These are phyloP conservation scores for Trinectes maculatus DNA, from an alignment of 2,113 vertebrate species.

Conservation along the genomic window DNA sequence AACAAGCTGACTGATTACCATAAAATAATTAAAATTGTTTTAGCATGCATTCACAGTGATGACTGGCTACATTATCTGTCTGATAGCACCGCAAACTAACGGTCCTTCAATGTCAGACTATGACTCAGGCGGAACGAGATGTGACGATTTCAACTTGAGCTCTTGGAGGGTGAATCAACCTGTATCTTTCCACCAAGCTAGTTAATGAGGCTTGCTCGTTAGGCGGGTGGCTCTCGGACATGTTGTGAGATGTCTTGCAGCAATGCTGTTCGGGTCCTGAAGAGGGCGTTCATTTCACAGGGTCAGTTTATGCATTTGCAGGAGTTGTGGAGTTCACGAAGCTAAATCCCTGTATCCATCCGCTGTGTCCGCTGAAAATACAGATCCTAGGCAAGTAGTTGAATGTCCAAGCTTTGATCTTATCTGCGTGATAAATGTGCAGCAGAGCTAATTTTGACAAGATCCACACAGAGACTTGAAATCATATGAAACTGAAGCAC, in stretches of 20 bases:
- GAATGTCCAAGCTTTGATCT: slow-evolving; percentile 65
- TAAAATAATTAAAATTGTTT: too few species aligned
- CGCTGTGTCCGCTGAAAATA: slow-evolving; percentile 30
- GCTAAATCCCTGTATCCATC: slow-evolving; percentile 39
- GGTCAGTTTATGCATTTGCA: slow-evolving; percentile 34
- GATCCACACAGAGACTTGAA: slow-evolving; percentile 50
- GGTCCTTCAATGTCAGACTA: neutral
- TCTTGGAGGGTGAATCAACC: neutral
- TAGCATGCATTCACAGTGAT: neutral
- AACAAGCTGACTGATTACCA: too few species aligned
- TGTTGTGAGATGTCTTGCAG: slow-evolving; percentile 7
- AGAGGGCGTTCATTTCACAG: slow-evolving; percentile 32
- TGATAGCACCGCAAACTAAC: neutral
- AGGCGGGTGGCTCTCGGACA: neutral
- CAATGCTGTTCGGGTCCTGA: slow-evolving; percentile 11
- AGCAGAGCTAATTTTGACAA: slow-evolving; percentile 49
- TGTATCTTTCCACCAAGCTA: neutral
- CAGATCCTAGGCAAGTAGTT: slow-evolving; percentile 49
- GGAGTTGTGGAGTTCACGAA: slow-evolving; percentile 30
- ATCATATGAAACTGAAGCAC: slow-evolving; percentile 57
- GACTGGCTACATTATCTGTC: neutral
- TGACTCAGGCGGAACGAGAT: neutral
- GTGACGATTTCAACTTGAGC: neutral
- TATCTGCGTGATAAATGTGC: slow-evolving; percentile 76
- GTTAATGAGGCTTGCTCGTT: slow-evolving; percentile 3